These are phyloP conservation scores for Dipodomys stephensi DNA, from an alignment of 2,113 vertebrate species.

Conservation along the genomic window DNA sequence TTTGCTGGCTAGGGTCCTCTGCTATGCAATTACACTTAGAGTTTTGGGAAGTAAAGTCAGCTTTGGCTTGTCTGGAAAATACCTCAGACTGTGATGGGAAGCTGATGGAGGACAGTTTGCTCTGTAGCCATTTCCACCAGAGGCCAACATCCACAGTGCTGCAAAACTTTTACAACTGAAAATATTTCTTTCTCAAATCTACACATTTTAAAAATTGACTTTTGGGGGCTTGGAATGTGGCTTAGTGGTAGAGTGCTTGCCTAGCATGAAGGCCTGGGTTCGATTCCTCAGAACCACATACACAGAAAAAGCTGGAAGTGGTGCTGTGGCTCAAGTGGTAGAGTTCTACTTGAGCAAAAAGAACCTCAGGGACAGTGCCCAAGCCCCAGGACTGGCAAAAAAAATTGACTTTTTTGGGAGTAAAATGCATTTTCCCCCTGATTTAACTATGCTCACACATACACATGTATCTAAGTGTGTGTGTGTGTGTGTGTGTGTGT, in stretches of 20 bases:
- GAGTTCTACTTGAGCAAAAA: too few relatives aligned
- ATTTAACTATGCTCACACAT: neutral
- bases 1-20: neutral
- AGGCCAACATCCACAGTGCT: neutral
- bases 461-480: too few relatives aligned
- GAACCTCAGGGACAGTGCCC: too few relatives aligned
- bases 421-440: neutral
- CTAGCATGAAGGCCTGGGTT: too few relatives aligned
- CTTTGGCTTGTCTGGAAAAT: neutral
- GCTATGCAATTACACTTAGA: neutral
- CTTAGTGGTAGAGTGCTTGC: too few relatives aligned
- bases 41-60: neutral
- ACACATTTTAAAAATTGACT: slow-evolving; percentile 19
- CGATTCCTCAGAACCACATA: too few relatives aligned
- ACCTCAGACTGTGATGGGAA: neutral
- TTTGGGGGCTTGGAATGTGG: neutral
- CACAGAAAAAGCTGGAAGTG: too few relatives aligned
- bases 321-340: too few relatives aligned
- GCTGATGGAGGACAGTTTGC: too few relatives aligned
- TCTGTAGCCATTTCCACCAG: neutral
- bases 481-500: too few relatives aligned
- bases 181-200: neutral
- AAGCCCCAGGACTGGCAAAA: too few relatives aligned
- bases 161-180: neutral
- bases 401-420: neutral